Evolutionary conservation across 2,113 vertebrate genomes (phyloP), one percentile per base, ranked within the genome.

Genomic region (Donacobius atricapilla): DNA sequence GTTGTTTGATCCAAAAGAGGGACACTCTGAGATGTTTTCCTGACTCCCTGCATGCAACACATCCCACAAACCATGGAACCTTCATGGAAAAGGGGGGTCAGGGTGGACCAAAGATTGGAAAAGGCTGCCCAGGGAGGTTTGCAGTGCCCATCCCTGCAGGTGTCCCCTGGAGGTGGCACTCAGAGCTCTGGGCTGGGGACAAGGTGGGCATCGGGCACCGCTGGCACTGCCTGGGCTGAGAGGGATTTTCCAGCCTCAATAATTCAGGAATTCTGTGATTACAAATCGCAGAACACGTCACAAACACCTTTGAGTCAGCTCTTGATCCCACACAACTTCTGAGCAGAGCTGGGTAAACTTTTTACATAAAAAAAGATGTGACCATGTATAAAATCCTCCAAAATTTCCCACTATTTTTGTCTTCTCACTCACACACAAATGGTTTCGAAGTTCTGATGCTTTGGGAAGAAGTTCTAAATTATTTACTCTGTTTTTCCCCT

Each of bases 211-310:
- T 3, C 0, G 8, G 70, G 14, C 39, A 45, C 64, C 37, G 54
- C 39, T 69, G 1, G 47, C 2, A 1, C 11, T 79, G 0, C 0
- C 0, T 12, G 35, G 0, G 0, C 25, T 50, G 1, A 50, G 3
- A 44, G 2, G 0, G 0, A 31, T 58, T 58, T 65, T 42, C 58
- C 51, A 65, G 0, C 33, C 51, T 7, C 5, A 57, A 3, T 13
- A 13, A 78, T 30, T 27, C 10, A 14, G 28, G 24, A 25, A 87
- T 70, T 54, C 13, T 47, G 42, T 30, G 50, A 37, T 73, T 50
- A 47, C 20, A 33, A 83, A 77, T 51, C 61, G 9, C 61, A 42
- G 53, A 31, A 23, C 13, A 6, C 1, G 17, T 13, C 39, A 63
- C 15, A 94, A 66, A n/a, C 35, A 68, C 19, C 27, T 63, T 47